These are phyloP conservation scores for Leuciscus waleckii DNA, from an alignment of 2,797 vertebrate species.

Conservation along the genomic window DNA sequence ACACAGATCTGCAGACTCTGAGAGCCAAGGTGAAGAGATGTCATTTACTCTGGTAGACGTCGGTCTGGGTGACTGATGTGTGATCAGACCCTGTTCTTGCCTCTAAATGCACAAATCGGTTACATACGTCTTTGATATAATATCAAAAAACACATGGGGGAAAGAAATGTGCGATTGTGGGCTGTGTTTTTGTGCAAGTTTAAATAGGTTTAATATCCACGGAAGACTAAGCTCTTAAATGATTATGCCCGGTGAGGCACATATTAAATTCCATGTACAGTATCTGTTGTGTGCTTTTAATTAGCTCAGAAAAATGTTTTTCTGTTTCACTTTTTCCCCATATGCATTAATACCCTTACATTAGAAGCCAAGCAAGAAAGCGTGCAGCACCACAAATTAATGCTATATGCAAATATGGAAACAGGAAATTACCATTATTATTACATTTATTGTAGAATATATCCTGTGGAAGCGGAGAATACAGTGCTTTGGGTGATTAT, in stretches of 20 bases:
- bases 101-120: neutral
- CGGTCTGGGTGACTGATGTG: constrained; percentile 62
- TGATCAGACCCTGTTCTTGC: neutral
- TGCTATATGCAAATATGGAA: neutral
- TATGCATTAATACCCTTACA: neutral
- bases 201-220: neutral
- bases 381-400: neutral
- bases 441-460: neutral
- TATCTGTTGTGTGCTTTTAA: neutral
- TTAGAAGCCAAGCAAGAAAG: neutral
- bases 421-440: neutral
- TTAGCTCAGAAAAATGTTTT: neutral
- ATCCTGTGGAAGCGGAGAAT: neutral
- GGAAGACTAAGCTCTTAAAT: neutral
- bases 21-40: constrained; percentile 65
- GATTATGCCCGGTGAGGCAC: neutral
- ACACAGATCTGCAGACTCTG: constrained; percentile 63
- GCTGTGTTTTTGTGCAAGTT: neutral
- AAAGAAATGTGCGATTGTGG: neutral
- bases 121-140: neutral
- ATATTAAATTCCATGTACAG: neutral
- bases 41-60: constrained; percentile 69
- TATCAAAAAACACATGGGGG: neutral
- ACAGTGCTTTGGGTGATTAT: neutral
- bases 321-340: neutral